Evolutionary conservation across 1,140 invertebrate genomes (phyloP).

Genomic region (Polypedilum pembai): DNA sequence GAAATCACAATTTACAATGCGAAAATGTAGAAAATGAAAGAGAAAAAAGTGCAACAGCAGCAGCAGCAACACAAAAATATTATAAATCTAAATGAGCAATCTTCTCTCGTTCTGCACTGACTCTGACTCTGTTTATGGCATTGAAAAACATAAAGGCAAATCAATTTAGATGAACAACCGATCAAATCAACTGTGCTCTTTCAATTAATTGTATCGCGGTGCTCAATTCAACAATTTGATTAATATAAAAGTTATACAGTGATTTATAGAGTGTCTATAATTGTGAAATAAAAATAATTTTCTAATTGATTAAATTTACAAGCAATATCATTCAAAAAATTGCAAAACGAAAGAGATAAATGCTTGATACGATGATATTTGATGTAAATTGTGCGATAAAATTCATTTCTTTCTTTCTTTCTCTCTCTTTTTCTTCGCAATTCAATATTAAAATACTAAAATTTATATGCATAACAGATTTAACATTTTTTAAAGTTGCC

Average conservation of each 20-base stretch:
- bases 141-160: not conserved
- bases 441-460: too few relatives aligned
- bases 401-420: not conserved
- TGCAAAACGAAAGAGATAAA: not conserved
- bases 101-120: not conserved
- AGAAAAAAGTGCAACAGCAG: not conserved
- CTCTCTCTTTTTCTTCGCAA: too few relatives aligned
- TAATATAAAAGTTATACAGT: too few relatives aligned
- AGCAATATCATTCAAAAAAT: not conserved
- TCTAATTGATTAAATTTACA: too few relatives aligned
- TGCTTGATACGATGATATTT: not conserved
- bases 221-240: not conserved
- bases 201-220: not conserved
- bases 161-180: conserved; percentile 2
- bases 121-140: not conserved
- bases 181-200: not conserved
- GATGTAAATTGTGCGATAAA: conserved; percentile 13
- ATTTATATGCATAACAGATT: conserved; percentile 4
- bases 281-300: too few relatives aligned
- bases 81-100: not conserved
- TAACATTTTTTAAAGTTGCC: not conserved
- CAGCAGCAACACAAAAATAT: not conserved
- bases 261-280: too few relatives aligned
- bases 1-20: conserved; percentile 18
- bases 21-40: conserved; percentile 15